Evolutionary conservation across 2,888 invertebrate species (phyloP), one percentile per base, ranked within the genome.

Genomic region (Zaprionus obscuricornis): DNA sequence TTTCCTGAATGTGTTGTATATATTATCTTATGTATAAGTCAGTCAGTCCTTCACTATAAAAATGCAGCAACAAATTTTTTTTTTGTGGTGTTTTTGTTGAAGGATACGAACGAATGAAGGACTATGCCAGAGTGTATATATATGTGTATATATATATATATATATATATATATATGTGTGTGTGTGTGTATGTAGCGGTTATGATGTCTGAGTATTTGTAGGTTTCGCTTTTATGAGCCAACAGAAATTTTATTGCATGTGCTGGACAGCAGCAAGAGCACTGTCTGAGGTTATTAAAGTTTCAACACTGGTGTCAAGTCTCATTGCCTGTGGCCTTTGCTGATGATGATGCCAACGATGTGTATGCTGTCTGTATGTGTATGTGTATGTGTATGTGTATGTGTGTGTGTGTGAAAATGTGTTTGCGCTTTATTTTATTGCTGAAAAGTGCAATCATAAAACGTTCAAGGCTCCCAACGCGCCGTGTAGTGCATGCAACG

Each of bases 401-500:
- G 33, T 45, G 17, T 13, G 36, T 31, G 52, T 34, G 34, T 45
- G 24, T 13, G 11, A 4, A 16, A 42, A 42, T 26, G 16, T 40
- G 49, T 36, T 51, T 54, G 42, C 64, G 57, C 45, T 57, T 81
- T 67, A 68, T 75, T 77, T 79, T 83, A 83, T 76, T 68, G 76
- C 76, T 75, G 55, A 83, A 83, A 77, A 77, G 84, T 83, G 76
- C 76, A 77, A 77, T 77, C 81, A 77, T 83, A 77, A 77, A 77
- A 79, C 84, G 84, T 77, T 83, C 84, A 77, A 68, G 84, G 76
- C 68, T 52, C 43, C 60, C 63, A 8, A 31, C 18, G 40, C 52
- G 74, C 65, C 39, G 17, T 51, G 52, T 55, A 36, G 22, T 58
- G 60, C 26, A n/a, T 13, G 29, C 42, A 50, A 55, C 51, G 65